These are phyloP conservation scores for Gnathonemus echidnorhynchus DNA, from an alignment of 2,113 vertebrate genomes.

Conservation along the genomic window DNA sequence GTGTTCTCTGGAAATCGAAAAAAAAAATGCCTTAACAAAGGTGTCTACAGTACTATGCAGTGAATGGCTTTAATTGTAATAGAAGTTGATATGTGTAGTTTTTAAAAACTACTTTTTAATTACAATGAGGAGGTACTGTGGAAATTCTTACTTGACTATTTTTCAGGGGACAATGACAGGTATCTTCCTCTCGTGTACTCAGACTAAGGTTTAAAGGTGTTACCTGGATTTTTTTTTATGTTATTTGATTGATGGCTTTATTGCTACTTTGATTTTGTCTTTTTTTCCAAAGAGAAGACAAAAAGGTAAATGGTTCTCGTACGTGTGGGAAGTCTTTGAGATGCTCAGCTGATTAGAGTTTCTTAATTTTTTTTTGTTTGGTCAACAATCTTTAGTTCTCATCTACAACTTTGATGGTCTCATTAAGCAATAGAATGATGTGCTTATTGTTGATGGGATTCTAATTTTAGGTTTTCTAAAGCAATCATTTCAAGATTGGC, in stretches of 20 bases:
- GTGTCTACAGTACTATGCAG: not conserved
- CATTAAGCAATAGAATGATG: not conserved
- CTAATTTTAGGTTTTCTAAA: constrained; percentile 3
- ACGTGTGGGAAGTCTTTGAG: not conserved
- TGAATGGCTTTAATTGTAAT: not conserved
- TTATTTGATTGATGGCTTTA: not conserved
- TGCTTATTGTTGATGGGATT: not conserved
- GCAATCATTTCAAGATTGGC: not conserved
- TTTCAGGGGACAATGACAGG: not conserved
- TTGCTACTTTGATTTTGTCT: not conserved
- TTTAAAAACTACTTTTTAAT: not conserved
- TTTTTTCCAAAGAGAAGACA: not conserved
- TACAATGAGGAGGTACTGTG: not conserved
- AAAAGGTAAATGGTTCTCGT: not conserved
- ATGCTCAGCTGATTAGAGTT: not conserved
- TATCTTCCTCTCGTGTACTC: not conserved
- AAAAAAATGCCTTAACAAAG: not conserved
- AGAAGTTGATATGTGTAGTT: not conserved
- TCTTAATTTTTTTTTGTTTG: not conserved
- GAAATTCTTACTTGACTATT: not conserved
- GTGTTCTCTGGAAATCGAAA: not conserved
- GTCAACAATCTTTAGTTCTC: not conserved
- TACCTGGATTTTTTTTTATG: not conserved
- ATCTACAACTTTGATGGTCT: not conserved
- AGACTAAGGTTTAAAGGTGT: not conserved